phyloP scores from a whole-genome alignment of 2,113 vertebrate species.

The Macrotis lagotis region DNA sequence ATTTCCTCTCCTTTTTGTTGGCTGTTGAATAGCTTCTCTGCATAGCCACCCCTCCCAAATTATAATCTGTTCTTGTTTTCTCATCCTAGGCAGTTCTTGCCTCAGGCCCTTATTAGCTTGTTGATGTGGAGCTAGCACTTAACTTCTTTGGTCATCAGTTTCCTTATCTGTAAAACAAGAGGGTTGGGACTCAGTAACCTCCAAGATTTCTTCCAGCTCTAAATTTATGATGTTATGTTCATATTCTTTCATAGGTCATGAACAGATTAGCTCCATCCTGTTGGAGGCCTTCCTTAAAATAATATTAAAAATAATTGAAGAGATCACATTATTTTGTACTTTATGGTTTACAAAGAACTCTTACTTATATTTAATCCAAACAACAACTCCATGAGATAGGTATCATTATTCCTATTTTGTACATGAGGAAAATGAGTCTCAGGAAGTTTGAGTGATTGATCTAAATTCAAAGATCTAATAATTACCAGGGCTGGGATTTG shows the following conservation, averaged over 20 bases:
- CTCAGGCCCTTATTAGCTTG: background rate
- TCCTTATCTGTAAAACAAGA: background rate
- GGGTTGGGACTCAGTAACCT: background rate
- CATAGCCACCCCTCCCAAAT: background rate
- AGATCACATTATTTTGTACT: background rate
- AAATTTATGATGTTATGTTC: background rate
- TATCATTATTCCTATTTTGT: background rate
- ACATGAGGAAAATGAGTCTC: background rate
- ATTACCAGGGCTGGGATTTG: background rate
- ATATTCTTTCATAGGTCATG: background rate
- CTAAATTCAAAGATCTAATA: background rate
- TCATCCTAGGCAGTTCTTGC: background rate
- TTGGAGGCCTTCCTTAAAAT: background rate
- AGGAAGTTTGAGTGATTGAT: background rate
- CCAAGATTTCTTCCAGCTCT: background rate
- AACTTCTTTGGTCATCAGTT: background rate
- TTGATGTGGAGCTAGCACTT: background rate
- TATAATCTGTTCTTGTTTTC: background rate
- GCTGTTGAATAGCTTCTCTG: background rate
- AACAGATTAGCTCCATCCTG: background rate
- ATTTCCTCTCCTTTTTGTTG: conserved; percentile 31
- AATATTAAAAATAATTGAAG: background rate
- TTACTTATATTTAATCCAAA: background rate
- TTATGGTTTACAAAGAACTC: background rate
- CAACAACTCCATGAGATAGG: background rate